These are phyloP conservation scores for Kryptopterus vitreolus DNA, from an alignment of 2,797 vertebrate genomes.

Conservation along the genomic window DNA sequence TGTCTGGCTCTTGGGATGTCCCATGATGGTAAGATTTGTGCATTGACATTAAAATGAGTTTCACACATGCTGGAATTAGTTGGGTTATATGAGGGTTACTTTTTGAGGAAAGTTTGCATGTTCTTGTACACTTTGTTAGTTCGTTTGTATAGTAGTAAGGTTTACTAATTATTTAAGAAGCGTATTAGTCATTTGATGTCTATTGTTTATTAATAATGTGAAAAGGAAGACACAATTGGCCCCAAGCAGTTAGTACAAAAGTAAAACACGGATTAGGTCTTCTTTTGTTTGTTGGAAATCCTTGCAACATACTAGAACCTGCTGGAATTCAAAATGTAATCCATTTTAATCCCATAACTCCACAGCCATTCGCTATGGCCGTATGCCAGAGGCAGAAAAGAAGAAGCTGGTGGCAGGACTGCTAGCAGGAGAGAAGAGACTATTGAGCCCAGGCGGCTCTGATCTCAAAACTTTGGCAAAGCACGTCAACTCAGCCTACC, in stretches of 20 bases:
- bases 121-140: neutral
- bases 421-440: constrained; percentile 79
- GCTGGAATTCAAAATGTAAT: neutral
- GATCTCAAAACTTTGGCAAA: constrained; percentile 94
- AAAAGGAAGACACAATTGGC: neutral
- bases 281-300: neutral
- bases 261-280: neutral
- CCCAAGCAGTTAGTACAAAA: neutral
- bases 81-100: neutral
- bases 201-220: neutral
- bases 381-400: constrained; percentile 98
- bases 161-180: neutral
- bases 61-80: neutral
- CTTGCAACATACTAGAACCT: neutral
- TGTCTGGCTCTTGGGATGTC: constrained; percentile 98
- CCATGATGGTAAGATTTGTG: constrained; percentile 86
- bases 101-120: neutral
- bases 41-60: neutral
- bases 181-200: neutral
- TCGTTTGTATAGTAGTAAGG: neutral
- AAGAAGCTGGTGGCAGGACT: constrained; percentile 94
- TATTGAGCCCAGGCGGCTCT: constrained; percentile 83
- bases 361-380: constrained; percentile 91
- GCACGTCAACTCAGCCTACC: constrained; percentile 93
- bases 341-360: neutral